Conservation (phyloP, 2,113 vertebrate species). For the Nipponia nippon region DNA sequence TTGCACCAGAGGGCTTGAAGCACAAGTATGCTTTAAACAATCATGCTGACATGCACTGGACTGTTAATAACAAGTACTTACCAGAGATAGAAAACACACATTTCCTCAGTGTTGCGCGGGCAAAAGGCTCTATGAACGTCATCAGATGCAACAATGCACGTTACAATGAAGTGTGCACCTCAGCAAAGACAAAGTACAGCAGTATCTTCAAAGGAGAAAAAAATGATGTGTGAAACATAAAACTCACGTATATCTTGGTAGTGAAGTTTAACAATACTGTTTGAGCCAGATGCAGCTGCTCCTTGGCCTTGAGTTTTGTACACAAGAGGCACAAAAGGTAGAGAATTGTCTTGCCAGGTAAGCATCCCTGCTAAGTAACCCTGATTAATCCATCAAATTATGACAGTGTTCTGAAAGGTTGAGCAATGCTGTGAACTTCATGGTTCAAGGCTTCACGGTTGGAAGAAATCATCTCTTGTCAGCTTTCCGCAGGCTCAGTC, state of each 20-base stretch:
- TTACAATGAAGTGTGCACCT: not conserved
- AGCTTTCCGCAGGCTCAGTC: conserved; percentile 6
- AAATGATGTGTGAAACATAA: not conserved
- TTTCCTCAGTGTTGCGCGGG: not conserved
- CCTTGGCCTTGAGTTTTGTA: not conserved
- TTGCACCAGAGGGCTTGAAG: not conserved
- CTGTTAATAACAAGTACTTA: not conserved
- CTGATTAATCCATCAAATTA: conserved; percentile 56
- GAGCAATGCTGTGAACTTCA: not conserved
- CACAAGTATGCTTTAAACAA: not conserved
- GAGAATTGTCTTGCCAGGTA: not conserved
- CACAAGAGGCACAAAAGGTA: not conserved
- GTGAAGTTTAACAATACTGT: not conserved
- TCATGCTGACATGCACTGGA: not conserved
- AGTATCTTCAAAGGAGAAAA: not conserved
- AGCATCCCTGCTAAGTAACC: conserved; percentile 14
- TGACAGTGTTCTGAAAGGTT: conserved; percentile 34
- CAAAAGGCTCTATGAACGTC: not conserved
- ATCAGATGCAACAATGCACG: fast-evolving
- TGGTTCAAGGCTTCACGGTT: conserved; percentile 17
- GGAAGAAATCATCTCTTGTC: conserved; percentile 43
- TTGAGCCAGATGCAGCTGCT: not conserved
- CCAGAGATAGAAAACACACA: not conserved
- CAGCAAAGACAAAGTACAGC: not conserved
- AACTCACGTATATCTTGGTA: not conserved